Evolutionary conservation across 2,888 invertebrate genomes (phyloP), one percentile per base, ranked within the genome.

Genomic region (Cataglyphis livida): DNA sequence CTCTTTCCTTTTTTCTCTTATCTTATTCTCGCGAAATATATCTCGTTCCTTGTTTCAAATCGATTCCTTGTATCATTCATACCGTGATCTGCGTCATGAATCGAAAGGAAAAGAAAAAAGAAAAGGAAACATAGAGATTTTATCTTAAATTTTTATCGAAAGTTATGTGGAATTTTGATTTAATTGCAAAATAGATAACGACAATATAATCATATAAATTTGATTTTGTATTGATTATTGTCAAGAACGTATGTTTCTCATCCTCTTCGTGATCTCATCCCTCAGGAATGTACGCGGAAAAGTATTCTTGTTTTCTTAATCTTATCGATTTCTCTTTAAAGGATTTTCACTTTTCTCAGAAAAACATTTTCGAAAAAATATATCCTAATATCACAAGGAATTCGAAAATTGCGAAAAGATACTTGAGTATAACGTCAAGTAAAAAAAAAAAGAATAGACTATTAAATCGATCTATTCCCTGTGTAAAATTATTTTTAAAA

Each of bases 271-370:
- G 87, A 87, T 70, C 75, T 88, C 87, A 89, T 85, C 87, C 82
- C 28, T 83, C 76, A 85, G 71, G 83, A 87, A 84, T 73, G 88
- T 81, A 84, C 79, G 57, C 73, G 61, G 64, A 18, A 59, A 82
- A 38, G 68, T 82, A 84, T 90, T 82, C 81, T 84, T 84, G 82
- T 51, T 51, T 51, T 6, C 83, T 84, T 87, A 84, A 83, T 86
- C 64, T 85, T 81, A 83, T 83, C 85, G 86, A 88, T 84, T 84
- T 85, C 84, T 88, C 86, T 84, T 25, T 25, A 90, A 85, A 85
- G 71, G 15, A 83, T 48, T 48, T 10, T 12, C 57, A n/a, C 4
- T 21, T 48, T 48, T 51, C 2, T n/a, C 7, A 2, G 12, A 7
- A 41, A 65, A 66, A 38, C 32, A n/a, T 68, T 38, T 38, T 66